These are phyloP conservation scores for Plebejus melissa DNA, from an alignment of 2,888 invertebrate genomes.

Conservation along the genomic window DNA sequence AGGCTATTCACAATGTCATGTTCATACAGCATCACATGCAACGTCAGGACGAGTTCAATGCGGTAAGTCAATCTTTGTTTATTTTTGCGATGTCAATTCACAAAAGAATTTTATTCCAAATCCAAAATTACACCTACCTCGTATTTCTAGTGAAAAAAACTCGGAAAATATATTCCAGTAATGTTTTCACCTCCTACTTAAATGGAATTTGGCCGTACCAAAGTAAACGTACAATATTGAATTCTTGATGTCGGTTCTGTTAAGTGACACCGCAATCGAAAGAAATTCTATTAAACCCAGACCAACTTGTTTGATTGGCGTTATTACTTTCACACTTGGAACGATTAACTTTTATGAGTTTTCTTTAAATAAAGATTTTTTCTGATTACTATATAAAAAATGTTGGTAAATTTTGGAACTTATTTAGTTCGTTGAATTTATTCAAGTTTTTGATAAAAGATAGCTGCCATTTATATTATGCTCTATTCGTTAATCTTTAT, in stretches of 20 bases:
- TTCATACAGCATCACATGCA: slow-evolving; percentile 97
- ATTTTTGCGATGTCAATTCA: neutral
- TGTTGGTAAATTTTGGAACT: neutral
- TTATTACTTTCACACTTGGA: slow-evolving; percentile 17
- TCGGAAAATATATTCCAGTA: neutral
- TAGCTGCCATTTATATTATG: too few relatives aligned
- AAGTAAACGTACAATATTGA: slow-evolving; percentile 26
- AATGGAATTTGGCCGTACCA: slow-evolving; percentile 21
- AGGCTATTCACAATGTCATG: slow-evolving; percentile 96
- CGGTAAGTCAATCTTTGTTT: slow-evolving; percentile 72
- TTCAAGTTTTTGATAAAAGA: too few relatives aligned
- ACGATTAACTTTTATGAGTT: slow-evolving; percentile 1
- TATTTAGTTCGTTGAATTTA: too few relatives aligned
- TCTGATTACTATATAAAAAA: neutral
- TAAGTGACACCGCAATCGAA: slow-evolving; percentile 25
- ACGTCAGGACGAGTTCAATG: slow-evolving; percentile 96
- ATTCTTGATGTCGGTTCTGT: slow-evolving; percentile 24
- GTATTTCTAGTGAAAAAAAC: neutral
- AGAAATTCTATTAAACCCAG: slow-evolving; percentile 22
- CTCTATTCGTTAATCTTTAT: too few relatives aligned
- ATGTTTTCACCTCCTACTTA: slow-evolving; percentile 20
- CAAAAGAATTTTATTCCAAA: neutral
- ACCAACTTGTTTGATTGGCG: slow-evolving; percentile 24
- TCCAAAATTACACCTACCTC: neutral
- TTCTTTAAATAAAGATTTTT: slow-evolving; percentile 1